Percentiles rank a stretch among this genome's conserved stretches.
These are phyloP conservation scores for Apis cerana DNA, from an alignment of 1,140 invertebrate species.

Conservation along the genomic window DNA sequence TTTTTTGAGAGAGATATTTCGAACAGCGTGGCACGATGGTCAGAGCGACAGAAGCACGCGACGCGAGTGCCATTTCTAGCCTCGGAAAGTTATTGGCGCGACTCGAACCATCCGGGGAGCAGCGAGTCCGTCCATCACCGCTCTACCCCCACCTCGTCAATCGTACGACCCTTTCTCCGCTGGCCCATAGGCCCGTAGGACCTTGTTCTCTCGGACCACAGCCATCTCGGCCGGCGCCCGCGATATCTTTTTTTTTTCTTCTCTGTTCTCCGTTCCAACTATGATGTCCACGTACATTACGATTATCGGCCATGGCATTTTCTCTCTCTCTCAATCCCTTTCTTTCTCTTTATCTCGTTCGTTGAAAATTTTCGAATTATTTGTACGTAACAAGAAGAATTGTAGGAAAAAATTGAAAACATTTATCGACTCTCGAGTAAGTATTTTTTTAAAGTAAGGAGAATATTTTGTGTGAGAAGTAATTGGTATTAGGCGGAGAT, in stretches of 20 bases:
- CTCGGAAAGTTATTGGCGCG: conserved; percentile 66
- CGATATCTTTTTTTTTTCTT: conserved; percentile 26
- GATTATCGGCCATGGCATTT: background rate
- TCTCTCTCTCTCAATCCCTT: background rate
- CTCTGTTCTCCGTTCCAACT: conserved; percentile 1
- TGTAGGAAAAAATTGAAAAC: no score
- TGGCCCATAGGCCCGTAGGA: conserved; percentile 37
- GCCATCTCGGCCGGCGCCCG: conserved; percentile 47
- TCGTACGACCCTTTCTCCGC: conserved; percentile 63
- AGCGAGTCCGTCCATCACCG: conserved; percentile 76
- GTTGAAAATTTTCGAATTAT: no score
- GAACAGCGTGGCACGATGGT: background rate
- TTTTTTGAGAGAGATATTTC: background rate
- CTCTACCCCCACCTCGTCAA: conserved; percentile 56
- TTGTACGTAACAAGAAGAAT: no score
- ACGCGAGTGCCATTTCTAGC: conserved; percentile 59
- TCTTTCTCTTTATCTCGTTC: background rate
- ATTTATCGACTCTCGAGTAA: no score
- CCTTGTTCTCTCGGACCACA: conserved; percentile 32
- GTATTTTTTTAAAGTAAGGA: no score
- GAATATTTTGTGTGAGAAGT: background rate
- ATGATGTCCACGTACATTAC: background rate
- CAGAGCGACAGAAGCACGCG: conserved; percentile 20
- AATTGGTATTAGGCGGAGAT: conserved; percentile 8
- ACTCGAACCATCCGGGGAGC: conserved; percentile 63